phyloP scores from a whole-genome alignment of 64 coral and sea anemone genomes.

The Stichodactyla helianthus region DNA sequence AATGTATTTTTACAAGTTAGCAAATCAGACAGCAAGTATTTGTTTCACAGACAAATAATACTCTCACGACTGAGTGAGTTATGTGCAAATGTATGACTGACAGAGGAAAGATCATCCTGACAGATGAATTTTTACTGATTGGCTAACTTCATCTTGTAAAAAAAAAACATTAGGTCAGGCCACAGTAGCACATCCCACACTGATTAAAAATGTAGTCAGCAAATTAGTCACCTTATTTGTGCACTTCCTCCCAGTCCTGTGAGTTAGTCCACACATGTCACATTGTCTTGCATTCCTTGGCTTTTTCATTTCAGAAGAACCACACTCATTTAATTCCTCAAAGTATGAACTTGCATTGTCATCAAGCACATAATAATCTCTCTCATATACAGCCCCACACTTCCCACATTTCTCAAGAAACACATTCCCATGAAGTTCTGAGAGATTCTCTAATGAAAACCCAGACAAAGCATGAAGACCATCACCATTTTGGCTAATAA shows the following conservation, averaged over 20 bases:
- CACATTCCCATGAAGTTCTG: conserved; percentile 41
- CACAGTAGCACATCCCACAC: too few relatives aligned
- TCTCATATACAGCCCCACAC: conserved; percentile 16
- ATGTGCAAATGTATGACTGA: too few relatives aligned
- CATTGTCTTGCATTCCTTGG: conserved; percentile 40
- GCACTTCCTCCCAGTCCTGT: conserved; percentile 35
- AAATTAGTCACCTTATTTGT: conserved; percentile 20
- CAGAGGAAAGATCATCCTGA: too few relatives aligned
- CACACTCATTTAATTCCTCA: conserved; percentile 37
- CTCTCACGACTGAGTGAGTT: too few relatives aligned
- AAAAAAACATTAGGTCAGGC: too few relatives aligned
- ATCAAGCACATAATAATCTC: conserved; percentile 36
- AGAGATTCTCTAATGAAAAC: not conserved
- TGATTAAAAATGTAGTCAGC: not conserved
- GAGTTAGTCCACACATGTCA: conserved; percentile 31
- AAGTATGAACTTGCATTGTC: conserved; percentile 32
- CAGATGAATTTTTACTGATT: too few relatives aligned
- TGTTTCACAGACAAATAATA: too few relatives aligned
- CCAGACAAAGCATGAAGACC: conserved; percentile 36
- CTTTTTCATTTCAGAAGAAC: conserved; percentile 14
- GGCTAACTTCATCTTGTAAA: too few relatives aligned
- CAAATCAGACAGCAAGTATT: too few relatives aligned
- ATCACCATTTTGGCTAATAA: conserved; percentile 44
- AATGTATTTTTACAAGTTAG: too few relatives aligned
- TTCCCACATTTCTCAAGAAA: conserved; percentile 42